These are phyloP conservation scores for Meganola albula DNA, from an alignment of 2,888 invertebrate genomes.

Conservation along the genomic window DNA sequence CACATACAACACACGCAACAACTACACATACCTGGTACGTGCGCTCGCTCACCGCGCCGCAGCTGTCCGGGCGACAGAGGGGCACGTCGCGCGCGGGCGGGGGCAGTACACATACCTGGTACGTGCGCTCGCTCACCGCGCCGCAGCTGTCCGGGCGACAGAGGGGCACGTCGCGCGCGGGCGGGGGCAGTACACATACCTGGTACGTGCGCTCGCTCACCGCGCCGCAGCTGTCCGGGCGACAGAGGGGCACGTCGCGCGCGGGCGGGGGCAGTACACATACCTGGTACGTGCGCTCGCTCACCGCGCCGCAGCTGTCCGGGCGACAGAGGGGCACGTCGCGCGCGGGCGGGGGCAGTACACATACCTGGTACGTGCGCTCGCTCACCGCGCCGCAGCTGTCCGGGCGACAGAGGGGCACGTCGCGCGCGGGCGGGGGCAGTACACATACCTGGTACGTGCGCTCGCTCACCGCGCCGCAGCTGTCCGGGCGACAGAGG, in stretches of 20 bases:
- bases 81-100: conserved; percentile 5
- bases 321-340: conserved; percentile 9
- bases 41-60: conserved; percentile 19
- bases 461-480: conserved; percentile 14
- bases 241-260: conserved; percentile 33
- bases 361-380: conserved; percentile 3
- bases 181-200: conserved; percentile 1
- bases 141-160: conserved; percentile 1
- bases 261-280: conserved; percentile 15
- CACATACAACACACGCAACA: conserved; percentile 13
- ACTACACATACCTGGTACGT: conserved; percentile 15
- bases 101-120: background rate
- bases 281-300: conserved; percentile 12
- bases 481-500: conserved; percentile 8
- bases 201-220: conserved; percentile 8
- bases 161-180: conserved; percentile 9
- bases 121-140: conserved; percentile 1
- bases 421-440: conserved; percentile 16
- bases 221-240: conserved; percentile 43
- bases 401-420: conserved; percentile 44
- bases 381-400: conserved; percentile 31
- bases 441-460: conserved; percentile 15
- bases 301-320: conserved; percentile 10
- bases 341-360: conserved; percentile 6
- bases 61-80: conserved; percentile 52